Evolutionary conservation across 2,113 vertebrate genomes (phyloP), one percentile per base, ranked within the genome.

Genomic region (Bujurquina vittata): DNA sequence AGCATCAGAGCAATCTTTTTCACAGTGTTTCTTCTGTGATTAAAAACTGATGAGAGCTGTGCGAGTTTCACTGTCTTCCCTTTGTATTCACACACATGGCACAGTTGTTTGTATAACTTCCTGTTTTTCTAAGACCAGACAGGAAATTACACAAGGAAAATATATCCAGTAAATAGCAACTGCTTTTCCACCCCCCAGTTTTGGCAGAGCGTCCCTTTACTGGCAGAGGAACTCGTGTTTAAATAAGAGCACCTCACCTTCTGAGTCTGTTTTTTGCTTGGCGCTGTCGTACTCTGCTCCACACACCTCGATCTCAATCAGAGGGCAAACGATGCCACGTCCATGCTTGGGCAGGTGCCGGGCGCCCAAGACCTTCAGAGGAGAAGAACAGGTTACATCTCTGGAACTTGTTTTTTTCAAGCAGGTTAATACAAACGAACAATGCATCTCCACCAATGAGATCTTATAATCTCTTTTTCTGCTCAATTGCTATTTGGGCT

Each of bases 321-420:
- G 96, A 1, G 98, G 98, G 77, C 97, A 98, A 83, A 99, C 98
- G 0, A 99, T 99, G 78, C 98, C 98, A 4, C 98, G 96, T 5
- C 98, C 98, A 0, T 99, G 98, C 90, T 99, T 99, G 3, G 98
- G 98, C 73, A 99, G 94, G 87, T 99, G 98, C 10, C 98, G 96
- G 1, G 98, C 97, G 1, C 98, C 98, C 91, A 99, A 90, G 46
- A 99, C 97, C 98, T 99, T 78, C 10, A 78, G 35, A 18, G 20
- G 4, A 62, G 18, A 15, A 37, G 60, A 14, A 29, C 7, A 22
- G 3, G n/a, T 26, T 57, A n/a, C 4, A 26, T 7, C 14, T 81
- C 57, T 7, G 29, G 49, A 56, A 33, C 18, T 54, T 26, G 31
- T 31, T 65, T 18, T 59, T 33, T 10, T 10, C 35, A 37, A 54